Evolutionary conservation across 2,888 invertebrate genomes (phyloP).

Genomic region (Cordylochernes scorpioides): DNA sequence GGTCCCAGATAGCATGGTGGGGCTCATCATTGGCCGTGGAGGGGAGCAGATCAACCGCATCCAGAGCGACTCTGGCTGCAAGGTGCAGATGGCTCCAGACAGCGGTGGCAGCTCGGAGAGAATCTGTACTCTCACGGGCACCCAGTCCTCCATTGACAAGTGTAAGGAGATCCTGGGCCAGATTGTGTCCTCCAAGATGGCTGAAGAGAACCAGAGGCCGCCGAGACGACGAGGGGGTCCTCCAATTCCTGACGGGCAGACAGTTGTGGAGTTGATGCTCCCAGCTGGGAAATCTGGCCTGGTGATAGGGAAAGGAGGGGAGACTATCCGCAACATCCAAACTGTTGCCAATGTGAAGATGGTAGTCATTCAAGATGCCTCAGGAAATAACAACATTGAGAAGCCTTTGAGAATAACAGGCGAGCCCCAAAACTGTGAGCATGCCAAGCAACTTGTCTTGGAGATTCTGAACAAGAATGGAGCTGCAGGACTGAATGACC

Average conservation of each 20-base stretch:
- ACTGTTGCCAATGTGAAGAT: slow-evolving; percentile 96
- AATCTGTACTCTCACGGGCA: slow-evolving; percentile 64
- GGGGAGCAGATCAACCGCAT: slow-evolving; percentile 83
- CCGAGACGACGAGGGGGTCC: too few species aligned
- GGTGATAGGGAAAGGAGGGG: slow-evolving; percentile 95
- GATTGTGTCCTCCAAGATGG: too few species aligned
- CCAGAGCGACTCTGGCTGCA: slow-evolving; percentile 81
- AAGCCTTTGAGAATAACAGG: slow-evolving; percentile 86
- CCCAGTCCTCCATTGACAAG: too few species aligned
- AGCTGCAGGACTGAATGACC: too few species aligned
- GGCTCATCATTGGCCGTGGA: slow-evolving; percentile 83
- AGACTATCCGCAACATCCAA: slow-evolving; percentile 79
- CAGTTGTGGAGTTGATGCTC: slow-evolving; percentile 80
- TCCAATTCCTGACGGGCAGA: too few species aligned
- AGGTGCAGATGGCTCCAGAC: slow-evolving; percentile 86
- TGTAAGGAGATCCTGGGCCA: slow-evolving; percentile 44
- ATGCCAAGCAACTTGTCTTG: too few species aligned
- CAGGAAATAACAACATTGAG: slow-evolving; percentile 54
- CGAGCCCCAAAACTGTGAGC: slow-evolving; percentile 42
- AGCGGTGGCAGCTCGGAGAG: slow-evolving; percentile 52
- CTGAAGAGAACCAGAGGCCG: too few species aligned
- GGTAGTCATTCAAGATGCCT: slow-evolving; percentile 59
- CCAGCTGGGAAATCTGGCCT: slow-evolving; percentile 92
- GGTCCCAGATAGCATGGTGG: too few species aligned
- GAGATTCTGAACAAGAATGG: too few species aligned